These are phyloP conservation scores for Glossophaga mutica DNA, from an alignment of 2,797 vertebrate genomes.

Conservation along the genomic window DNA sequence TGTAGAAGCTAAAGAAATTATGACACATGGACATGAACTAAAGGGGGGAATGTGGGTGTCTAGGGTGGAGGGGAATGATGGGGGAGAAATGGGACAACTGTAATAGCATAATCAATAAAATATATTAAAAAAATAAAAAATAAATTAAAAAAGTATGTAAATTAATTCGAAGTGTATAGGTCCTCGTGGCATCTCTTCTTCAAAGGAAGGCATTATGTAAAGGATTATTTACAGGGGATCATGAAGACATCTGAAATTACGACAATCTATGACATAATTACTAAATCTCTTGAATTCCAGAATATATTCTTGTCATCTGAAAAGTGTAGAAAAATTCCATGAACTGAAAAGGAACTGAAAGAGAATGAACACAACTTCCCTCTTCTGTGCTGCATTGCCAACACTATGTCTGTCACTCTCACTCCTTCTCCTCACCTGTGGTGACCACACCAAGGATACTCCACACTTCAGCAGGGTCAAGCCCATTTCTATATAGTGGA, in stretches of 20 bases:
- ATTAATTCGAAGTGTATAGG: slow-evolving; percentile 62
- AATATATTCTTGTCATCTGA: slow-evolving; percentile 27
- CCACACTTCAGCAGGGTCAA: not conserved
- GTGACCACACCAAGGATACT: not conserved
- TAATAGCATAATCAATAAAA: too few relatives aligned
- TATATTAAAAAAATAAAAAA: too few relatives aligned
- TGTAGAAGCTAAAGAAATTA: too few relatives aligned
- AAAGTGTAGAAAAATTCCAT: slow-evolving; percentile 55
- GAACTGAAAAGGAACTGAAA: not conserved
- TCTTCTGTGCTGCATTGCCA: not conserved
- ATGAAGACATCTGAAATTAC: slow-evolving; percentile 26
- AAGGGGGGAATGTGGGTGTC: too few relatives aligned
- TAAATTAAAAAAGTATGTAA: too few relatives aligned
- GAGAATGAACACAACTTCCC: not conserved
- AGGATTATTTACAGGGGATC: slow-evolving; percentile 33
- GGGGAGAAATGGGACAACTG: too few relatives aligned
- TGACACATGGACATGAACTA: too few relatives aligned
- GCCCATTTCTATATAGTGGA: not conserved
- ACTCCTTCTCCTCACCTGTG: not conserved
- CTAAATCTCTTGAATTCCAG: slow-evolving; percentile 52
- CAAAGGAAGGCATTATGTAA: slow-evolving; percentile 72
- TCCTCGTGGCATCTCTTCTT: slow-evolving; percentile 73
- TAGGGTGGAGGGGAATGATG: too few relatives aligned
- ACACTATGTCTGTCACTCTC: not conserved
- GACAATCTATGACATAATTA: slow-evolving; percentile 26